These are phyloP conservation scores for Heliconius erato DNA, from an alignment of 2,888 invertebrate genomes.

Conservation along the genomic window DNA sequence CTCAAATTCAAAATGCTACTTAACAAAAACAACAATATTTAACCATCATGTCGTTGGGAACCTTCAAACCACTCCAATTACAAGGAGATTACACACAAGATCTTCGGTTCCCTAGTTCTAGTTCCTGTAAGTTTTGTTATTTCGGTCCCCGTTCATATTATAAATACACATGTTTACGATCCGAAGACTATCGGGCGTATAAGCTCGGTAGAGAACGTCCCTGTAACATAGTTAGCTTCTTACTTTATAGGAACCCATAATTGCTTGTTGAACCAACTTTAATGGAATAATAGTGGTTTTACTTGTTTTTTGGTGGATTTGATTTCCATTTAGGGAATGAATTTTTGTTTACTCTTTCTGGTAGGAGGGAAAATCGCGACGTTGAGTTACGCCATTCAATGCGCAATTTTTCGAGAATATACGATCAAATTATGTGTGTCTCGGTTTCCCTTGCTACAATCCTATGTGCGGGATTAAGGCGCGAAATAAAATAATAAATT, in stretches of 20 bases:
- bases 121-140: conserved; percentile 27
- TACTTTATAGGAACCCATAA: conserved; percentile 14
- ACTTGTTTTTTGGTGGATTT: neutral
- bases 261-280: conserved; percentile 3
- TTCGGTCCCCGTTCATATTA: conserved; percentile 27
- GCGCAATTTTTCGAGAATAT: neutral
- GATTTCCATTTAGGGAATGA: neutral
- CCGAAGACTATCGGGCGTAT: conserved; percentile 1
- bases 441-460: too few relatives aligned
- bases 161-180: conserved; percentile 31
- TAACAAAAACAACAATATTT: neutral
- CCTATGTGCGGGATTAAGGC: too few relatives aligned
- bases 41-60: neutral
- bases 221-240: conserved; percentile 18
- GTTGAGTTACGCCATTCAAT: neutral
- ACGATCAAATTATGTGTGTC: too few relatives aligned
- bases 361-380: neutral
- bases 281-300: neutral
- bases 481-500: too few relatives aligned
- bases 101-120: conserved; percentile 9
- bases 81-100: conserved; percentile 23
- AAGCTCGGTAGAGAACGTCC: conserved; percentile 22
- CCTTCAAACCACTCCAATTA: conserved; percentile 23
- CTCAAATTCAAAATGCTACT: neutral
- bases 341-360: neutral